Conservation (phyloP, 2,113 vertebrate species). For the Vulpes lagopus region DNA sequence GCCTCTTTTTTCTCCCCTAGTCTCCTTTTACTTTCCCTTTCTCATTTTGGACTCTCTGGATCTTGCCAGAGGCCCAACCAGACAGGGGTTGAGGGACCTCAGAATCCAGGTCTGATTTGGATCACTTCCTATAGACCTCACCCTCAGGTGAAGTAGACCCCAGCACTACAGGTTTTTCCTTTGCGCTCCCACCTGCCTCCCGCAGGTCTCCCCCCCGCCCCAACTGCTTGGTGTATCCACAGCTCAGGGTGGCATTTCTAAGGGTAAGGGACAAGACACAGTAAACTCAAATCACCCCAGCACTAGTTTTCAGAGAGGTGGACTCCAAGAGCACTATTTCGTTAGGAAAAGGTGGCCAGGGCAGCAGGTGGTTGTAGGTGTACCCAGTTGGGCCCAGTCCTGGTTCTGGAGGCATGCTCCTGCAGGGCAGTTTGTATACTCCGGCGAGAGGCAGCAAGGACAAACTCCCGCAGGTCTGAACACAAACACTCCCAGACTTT, state of each 20-base stretch:
- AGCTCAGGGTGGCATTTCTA: neutral
- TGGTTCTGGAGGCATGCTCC: rapidly evolving
- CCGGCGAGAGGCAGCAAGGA: rapidly evolving
- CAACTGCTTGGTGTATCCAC: rapidly evolving
- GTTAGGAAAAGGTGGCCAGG: neutral
- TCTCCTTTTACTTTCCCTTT: neutral
- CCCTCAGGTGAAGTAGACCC: neutral
- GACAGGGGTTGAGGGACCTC: neutral
- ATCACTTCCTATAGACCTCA: rapidly evolving
- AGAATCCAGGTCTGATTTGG: neutral
- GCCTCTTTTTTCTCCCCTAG: too few species aligned
- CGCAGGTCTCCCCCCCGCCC: neutral
- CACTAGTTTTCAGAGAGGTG: neutral
- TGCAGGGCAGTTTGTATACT: neutral
- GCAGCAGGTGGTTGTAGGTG: neutral
- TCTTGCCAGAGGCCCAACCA: neutral
- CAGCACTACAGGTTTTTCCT: rapidly evolving
- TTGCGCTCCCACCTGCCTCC: neutral
- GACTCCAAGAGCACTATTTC: neutral
- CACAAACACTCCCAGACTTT: neutral
- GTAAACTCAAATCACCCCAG: neutral
- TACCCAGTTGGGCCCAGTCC: rapidly evolving
- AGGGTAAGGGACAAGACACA: neutral
- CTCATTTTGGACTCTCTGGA: neutral
- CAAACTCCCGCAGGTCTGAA: neutral